Percentiles rank a stretch among this genome's conserved stretches.
phyloP scores from a whole-genome alignment of 2,888 invertebrate species.

The Bellardia bayeri region DNA sequence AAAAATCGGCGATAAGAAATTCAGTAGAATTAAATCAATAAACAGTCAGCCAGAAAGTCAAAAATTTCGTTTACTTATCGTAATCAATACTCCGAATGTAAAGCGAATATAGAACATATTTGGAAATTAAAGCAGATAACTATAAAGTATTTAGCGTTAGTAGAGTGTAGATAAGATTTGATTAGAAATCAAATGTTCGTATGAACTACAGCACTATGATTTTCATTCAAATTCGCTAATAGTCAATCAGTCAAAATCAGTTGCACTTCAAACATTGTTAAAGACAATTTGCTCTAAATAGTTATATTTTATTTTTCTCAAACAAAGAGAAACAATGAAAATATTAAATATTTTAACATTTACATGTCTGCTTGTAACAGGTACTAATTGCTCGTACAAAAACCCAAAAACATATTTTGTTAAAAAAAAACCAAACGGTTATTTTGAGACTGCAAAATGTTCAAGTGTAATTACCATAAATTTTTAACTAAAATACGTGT shows the following conservation, averaged over 20 bases:
- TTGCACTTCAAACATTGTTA: slow-evolving; percentile 27
- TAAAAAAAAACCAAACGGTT: neutral
- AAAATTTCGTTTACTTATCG: neutral
- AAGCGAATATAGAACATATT: neutral
- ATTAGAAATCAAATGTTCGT: slow-evolving; percentile 42
- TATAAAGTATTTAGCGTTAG: slow-evolving; percentile 4
- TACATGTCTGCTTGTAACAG: slow-evolving; percentile 48
- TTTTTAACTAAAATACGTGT: neutral
- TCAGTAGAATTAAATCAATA: neutral
- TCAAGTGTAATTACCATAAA: neutral
- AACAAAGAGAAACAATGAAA: slow-evolving; percentile 44
- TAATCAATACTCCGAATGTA: slow-evolving; percentile 20
- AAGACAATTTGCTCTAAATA: slow-evolving; percentile 14
- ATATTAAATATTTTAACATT: slow-evolving; percentile 31
- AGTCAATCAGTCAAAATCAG: slow-evolving; percentile 46
- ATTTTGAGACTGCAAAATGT: neutral
- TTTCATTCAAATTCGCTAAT: slow-evolving; percentile 24
- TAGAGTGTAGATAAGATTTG: slow-evolving; percentile 57
- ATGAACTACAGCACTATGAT: neutral
- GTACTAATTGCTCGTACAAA: slow-evolving; percentile 35
- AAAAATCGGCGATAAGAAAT: slow-evolving; percentile 18
- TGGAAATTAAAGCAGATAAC: slow-evolving; percentile 21
- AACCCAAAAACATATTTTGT: neutral
- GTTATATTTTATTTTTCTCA: neutral
- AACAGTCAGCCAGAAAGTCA: neutral